phyloP scores from a whole-genome alignment of 2,113 vertebrate species.

The Shinisaurus crocodilurus region DNA sequence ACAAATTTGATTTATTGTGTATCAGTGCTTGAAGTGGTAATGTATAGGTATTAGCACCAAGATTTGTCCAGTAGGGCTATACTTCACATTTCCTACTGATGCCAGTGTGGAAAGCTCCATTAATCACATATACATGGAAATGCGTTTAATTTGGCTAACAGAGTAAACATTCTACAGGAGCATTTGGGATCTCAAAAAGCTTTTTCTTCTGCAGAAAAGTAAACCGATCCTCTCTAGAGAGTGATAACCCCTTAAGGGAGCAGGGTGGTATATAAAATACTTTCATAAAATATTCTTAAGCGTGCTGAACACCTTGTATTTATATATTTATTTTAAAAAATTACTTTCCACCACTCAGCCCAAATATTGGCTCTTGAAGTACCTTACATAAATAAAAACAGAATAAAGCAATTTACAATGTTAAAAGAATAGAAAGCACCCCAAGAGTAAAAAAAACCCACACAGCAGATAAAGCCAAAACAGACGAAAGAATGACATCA shows the following conservation, averaged over 20 bases:
- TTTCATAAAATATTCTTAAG: neutral
- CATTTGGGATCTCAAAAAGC: constrained; percentile 47
- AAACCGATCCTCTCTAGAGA: constrained; percentile 32
- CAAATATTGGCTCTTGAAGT: neutral
- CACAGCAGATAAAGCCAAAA: neutral
- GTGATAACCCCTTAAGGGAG: constrained; percentile 32
- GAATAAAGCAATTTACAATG: neutral
- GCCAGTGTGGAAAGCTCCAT: constrained; percentile 37
- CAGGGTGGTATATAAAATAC: neutral
- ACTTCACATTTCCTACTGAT: constrained; percentile 50
- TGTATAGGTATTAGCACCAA: constrained; percentile 27
- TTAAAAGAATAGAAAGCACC: neutral
- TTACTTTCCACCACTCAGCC: neutral
- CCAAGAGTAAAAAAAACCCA: neutral
- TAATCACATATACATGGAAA: constrained; percentile 39
- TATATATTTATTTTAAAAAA: neutral
- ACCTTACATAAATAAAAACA: neutral
- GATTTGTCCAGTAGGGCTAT: neutral
- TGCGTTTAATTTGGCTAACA: constrained; percentile 61
- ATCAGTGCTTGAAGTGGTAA: constrained; percentile 35
- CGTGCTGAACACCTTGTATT: neutral
- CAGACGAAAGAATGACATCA: neutral
- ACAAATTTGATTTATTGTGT: constrained; percentile 9
- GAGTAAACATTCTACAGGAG: constrained; percentile 48
- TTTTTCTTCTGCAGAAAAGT: constrained; percentile 22